Percentiles rank a stretch among this genome's conserved stretches.
phyloP scores from a whole-genome alignment of 2,888 invertebrate species.

The Pseudoips prasinana region DNA sequence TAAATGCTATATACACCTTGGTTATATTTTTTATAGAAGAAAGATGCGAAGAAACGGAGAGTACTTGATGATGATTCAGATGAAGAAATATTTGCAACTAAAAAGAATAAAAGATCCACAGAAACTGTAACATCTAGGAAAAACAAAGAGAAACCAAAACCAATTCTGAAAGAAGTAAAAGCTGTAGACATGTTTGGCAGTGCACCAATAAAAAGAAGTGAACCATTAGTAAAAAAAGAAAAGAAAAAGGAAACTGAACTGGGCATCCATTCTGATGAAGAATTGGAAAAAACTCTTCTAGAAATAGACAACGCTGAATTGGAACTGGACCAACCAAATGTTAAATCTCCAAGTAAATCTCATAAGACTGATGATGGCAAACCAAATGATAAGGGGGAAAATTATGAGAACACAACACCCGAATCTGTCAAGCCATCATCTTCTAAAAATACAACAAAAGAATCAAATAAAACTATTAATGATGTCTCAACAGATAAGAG shows the following conservation, averaged over 20 bases:
- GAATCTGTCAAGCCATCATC: constrained; percentile 2
- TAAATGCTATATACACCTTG: too few relatives aligned
- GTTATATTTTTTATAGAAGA: constrained; percentile 16
- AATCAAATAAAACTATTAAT: constrained; percentile 3
- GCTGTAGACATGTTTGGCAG: constrained; percentile 83
- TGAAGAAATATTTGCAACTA: constrained; percentile 25
- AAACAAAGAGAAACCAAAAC: constrained; percentile 43
- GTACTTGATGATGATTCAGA: constrained; percentile 30
- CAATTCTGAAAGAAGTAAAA: constrained; percentile 61
- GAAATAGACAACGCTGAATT: constrained; percentile 82
- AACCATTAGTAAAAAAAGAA: constrained; percentile 66
- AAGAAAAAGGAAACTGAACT: constrained; percentile 66
- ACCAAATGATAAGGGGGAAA: background rate
- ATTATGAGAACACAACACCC: background rate
- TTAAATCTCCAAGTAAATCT: constrained; percentile 2
- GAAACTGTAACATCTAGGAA: constrained; percentile 45
- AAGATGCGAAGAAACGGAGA: constrained; percentile 20
- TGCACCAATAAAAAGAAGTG: constrained; percentile 82
- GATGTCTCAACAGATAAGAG: too few relatives aligned
- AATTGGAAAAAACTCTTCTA: constrained; percentile 86
- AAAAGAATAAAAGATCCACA: constrained; percentile 44
- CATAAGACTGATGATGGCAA: constrained; percentile 1
- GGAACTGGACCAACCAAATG: constrained; percentile 14
- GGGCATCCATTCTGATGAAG: constrained; percentile 85
- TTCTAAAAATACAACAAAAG: constrained; percentile 12